Evolutionary conservation across 2,113 vertebrate species (phyloP).

Genomic region (Rhadina sibilatrix): DNA sequence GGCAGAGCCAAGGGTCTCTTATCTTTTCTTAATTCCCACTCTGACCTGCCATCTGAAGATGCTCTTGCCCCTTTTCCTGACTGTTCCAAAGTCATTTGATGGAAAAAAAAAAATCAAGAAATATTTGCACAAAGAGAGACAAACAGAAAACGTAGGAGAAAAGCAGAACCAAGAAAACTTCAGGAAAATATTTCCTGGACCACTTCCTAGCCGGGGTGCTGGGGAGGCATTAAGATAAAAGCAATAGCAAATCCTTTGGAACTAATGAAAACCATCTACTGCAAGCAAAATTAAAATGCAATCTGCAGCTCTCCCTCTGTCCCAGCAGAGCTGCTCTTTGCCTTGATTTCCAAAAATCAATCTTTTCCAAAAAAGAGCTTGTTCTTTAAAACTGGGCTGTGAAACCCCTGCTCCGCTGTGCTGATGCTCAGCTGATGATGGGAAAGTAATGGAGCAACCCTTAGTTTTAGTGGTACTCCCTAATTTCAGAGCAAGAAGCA

Average conservation of each 20-base stretch:
- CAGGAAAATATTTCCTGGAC: not conserved
- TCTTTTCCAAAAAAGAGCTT: not conserved
- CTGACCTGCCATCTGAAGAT: not conserved
- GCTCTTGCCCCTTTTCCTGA: not conserved
- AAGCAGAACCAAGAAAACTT: not conserved
- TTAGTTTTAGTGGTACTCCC: not conserved
- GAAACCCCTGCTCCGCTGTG: accelerated
- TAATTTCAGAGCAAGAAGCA: not conserved
- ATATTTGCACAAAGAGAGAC: not conserved
- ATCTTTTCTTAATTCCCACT: not conserved
- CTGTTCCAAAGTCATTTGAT: not conserved
- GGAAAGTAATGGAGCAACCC: not conserved
- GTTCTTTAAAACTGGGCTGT: not conserved
- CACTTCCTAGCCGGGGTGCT: not conserved
- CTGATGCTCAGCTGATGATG: not conserved
- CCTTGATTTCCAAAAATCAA: not conserved
- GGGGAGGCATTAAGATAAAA: not conserved
- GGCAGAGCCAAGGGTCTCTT: not conserved
- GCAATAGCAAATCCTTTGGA: not conserved
- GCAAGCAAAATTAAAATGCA: not conserved
- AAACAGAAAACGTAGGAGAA: not conserved
- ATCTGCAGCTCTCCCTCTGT: not conserved
- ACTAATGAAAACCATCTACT: not conserved
- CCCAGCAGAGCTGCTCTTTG: not conserved
- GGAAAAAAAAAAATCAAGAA: not conserved